phyloP scores from a whole-genome alignment of 2,888 invertebrate genomes.

The Aporophyla nigra region DNA sequence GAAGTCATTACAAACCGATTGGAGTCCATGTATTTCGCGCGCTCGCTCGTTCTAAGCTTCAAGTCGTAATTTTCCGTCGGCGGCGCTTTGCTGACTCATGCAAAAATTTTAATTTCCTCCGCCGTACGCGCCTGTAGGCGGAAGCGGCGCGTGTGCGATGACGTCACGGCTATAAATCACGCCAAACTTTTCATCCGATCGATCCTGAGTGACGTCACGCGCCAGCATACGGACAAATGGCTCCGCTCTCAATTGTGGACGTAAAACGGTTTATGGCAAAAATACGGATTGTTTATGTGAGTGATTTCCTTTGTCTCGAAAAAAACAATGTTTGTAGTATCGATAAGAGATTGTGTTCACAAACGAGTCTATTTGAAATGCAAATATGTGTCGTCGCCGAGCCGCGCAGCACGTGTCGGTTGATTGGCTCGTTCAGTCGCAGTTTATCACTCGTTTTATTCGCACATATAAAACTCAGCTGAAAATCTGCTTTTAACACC shows the following conservation, averaged over 20 bases:
- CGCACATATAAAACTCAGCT: slow-evolving; percentile 26
- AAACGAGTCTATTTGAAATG: slow-evolving; percentile 61
- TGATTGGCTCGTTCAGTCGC: slow-evolving; percentile 49
- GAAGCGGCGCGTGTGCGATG: slow-evolving; percentile 45
- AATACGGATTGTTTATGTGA: slow-evolving; percentile 61
- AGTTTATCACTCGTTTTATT: slow-evolving; percentile 42
- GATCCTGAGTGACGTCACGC: slow-evolving; percentile 41
- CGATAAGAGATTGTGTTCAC: slow-evolving; percentile 55
- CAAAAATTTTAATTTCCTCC: slow-evolving; percentile 67
- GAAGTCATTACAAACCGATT: slow-evolving; percentile 55
- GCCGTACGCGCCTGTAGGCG: slow-evolving; percentile 33
- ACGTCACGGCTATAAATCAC: slow-evolving; percentile 62
- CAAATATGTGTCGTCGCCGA: slow-evolving; percentile 46
- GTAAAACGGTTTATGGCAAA: slow-evolving; percentile 59
- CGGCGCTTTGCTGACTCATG: slow-evolving; percentile 59
- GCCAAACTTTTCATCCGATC: slow-evolving; percentile 59
- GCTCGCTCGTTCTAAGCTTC: slow-evolving; percentile 50
- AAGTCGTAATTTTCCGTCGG: slow-evolving; percentile 57
- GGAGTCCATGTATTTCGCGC: slow-evolving; percentile 52
- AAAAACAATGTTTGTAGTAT: slow-evolving; percentile 52
- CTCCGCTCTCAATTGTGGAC: slow-evolving; percentile 33
- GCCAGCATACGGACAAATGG: slow-evolving; percentile 54
- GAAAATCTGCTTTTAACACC: slow-evolving; percentile 15
- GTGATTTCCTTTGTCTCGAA: slow-evolving; percentile 57
- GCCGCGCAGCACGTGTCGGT: slow-evolving; percentile 28